Conservation (phyloP, 2,888 invertebrate species). For the Agrotis puta region DNA sequence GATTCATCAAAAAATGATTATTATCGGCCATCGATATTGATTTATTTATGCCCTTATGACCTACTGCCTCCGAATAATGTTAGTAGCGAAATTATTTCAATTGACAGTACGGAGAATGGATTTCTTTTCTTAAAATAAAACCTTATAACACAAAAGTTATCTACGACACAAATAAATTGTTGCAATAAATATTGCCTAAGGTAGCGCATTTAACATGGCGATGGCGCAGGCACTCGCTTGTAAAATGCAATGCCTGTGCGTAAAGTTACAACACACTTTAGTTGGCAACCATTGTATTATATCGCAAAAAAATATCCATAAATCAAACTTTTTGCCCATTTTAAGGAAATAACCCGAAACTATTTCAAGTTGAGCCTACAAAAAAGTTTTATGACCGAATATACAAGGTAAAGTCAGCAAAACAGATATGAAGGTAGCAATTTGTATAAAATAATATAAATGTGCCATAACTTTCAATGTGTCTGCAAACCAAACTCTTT, state of each 20-base stretch:
- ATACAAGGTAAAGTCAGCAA: not conserved
- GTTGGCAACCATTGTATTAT: conserved; percentile 41
- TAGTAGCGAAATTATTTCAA: not conserved
- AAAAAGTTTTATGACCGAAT: conserved; percentile 35
- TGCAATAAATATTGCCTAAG: conserved; percentile 47
- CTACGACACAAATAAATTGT: conserved; percentile 41
- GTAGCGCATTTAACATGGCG: conserved; percentile 29
- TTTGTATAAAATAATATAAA: too few relatives aligned
- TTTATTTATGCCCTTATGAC: not conserved
- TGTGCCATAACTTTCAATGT: too few relatives aligned
- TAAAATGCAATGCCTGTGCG: conserved; percentile 41
- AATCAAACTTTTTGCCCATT: conserved; percentile 30
- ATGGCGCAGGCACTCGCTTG: conserved; percentile 33
- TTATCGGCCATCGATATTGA: not conserved
- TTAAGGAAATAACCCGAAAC: conserved; percentile 21
- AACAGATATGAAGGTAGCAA: too few relatives aligned
- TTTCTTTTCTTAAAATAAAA: conserved; percentile 15
- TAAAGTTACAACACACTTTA: conserved; percentile 48
- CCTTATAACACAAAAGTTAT: conserved; percentile 7
- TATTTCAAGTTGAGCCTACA: conserved; percentile 15
- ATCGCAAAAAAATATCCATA: conserved; percentile 28
- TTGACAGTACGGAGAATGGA: conserved; percentile 2
- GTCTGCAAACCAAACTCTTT: too few relatives aligned
- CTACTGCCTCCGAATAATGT: too few relatives aligned
- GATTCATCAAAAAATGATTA: not conserved